These are phyloP conservation scores for Drosophila quinaria DNA, from an alignment of 2,888 invertebrate species.

Conservation along the genomic window DNA sequence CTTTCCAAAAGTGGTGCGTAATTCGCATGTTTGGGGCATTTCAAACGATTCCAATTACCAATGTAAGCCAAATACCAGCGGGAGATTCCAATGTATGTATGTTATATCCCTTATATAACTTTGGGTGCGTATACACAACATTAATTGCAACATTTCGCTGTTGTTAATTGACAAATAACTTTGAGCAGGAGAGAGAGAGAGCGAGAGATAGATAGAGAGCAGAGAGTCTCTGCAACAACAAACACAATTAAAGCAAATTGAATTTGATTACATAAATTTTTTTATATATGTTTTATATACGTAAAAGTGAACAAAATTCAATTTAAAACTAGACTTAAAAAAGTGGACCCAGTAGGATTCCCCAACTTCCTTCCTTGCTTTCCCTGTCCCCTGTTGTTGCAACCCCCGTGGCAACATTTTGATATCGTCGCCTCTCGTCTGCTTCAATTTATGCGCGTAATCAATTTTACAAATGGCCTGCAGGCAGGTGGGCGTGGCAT, in stretches of 20 bases:
- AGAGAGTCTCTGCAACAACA: conserved; percentile 4
- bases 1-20: conserved; percentile 37
- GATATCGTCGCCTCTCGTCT: conserved; percentile 64
- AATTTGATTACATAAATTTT: conserved; percentile 65
- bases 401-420: conserved; percentile 60
- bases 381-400: conserved; percentile 11
- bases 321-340: conserved; percentile 54
- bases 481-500: conserved; percentile 65
- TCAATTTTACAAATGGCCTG: conserved; percentile 82
- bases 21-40: conserved; percentile 71
- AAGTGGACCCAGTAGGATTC: conserved; percentile 18
- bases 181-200: not conserved
- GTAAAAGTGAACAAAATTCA: conserved; percentile 46
- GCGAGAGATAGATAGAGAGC: not conserved
- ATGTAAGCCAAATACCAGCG: conserved; percentile 55
- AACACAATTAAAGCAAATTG: conserved; percentile 73
- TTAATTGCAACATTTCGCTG: conserved; percentile 77
- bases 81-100: conserved; percentile 45
- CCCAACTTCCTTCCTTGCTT: not conserved
- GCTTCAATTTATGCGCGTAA: conserved; percentile 83
- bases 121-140: conserved; percentile 44
- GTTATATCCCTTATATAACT: conserved; percentile 30
- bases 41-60: conserved; percentile 41
- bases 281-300: conserved; percentile 30
- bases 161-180: conserved; percentile 76